Evolutionary conservation across 2,888 invertebrate genomes (phyloP).

Genomic region (Meliscaeva auricollis): DNA sequence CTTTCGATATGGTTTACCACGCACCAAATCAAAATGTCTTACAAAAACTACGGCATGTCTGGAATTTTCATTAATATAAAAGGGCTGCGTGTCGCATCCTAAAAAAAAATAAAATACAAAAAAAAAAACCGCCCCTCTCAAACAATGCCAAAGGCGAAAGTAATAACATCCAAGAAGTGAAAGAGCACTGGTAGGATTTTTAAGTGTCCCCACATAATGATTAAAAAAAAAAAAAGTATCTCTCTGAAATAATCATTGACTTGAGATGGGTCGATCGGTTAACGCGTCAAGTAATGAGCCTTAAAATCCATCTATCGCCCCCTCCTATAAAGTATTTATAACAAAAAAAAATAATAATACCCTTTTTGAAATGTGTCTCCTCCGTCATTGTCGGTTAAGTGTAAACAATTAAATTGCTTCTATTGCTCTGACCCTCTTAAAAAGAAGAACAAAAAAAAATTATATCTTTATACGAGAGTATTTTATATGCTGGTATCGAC

Average conservation of each 20-base stretch:
- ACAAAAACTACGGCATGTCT: constrained; percentile 72
- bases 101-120: not conserved
- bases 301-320: constrained; percentile 49
- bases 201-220: constrained; percentile 44
- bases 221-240: constrained; percentile 56
- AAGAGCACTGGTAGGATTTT: constrained; percentile 26
- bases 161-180: constrained; percentile 49
- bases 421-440: constrained; percentile 11
- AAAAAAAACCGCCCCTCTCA: not conserved
- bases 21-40: constrained; percentile 72
- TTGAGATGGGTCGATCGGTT: constrained; percentile 74
- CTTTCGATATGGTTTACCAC: constrained; percentile 66
- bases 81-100: constrained; percentile 60
- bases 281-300: constrained; percentile 76
- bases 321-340: not conserved
- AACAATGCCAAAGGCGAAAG: constrained; percentile 47
- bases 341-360: constrained; percentile 8
- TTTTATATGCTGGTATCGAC: constrained; percentile 61
- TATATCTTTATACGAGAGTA: not conserved
- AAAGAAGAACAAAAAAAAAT: constrained; percentile 16
- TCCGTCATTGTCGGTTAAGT: constrained; percentile 38
- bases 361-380: constrained; percentile 40
- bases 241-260: constrained; percentile 67
- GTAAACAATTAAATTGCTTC: constrained; percentile 66
- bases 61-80: constrained; percentile 75